Percentiles rank a stretch among this genome's conserved stretches.
Conservation (phyloP, 2,888 invertebrate species). For the Drosophila ustulata region DNA sequence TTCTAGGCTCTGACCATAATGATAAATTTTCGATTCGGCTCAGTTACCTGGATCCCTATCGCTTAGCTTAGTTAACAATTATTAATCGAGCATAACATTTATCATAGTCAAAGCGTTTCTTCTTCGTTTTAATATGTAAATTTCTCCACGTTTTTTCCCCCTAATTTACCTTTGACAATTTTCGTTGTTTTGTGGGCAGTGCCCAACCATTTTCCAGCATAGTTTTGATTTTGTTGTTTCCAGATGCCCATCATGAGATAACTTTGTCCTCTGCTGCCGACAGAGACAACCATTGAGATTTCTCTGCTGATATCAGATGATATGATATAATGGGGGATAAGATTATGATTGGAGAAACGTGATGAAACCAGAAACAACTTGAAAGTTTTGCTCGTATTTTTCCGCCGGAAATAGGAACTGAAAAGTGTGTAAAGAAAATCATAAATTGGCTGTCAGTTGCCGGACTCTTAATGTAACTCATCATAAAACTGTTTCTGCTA, state of each 20-base stretch:
- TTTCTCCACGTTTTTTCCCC: conserved; percentile 25
- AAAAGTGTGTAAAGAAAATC: conserved; percentile 18
- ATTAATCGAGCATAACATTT: conserved; percentile 81
- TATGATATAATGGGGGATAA: conserved; percentile 30
- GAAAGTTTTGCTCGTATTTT: conserved; percentile 31
- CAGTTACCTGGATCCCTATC: conserved; percentile 61
- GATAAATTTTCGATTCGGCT: conserved; percentile 43
- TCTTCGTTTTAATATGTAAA: conserved; percentile 61
- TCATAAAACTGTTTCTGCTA: too few species aligned
- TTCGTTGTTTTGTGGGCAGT: conserved; percentile 42
- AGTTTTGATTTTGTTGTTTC: conserved; percentile 11
- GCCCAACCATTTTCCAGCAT: conserved; percentile 51
- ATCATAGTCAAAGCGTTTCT: conserved; percentile 51
- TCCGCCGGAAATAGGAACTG: conserved; percentile 63
- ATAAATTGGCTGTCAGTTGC: conserved; percentile 54
- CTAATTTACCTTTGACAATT: conserved; percentile 36
- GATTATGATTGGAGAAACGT: conserved; percentile 25
- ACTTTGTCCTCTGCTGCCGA: conserved; percentile 61
- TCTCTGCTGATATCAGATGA: conserved; percentile 26
- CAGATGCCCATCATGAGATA: conserved; percentile 58
- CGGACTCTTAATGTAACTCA: conserved; percentile 1
- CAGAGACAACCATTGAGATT: conserved; percentile 40
- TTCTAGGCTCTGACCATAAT: conserved; percentile 35
- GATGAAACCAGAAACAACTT: conserved; percentile 56
- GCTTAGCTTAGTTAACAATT: conserved; percentile 77